Conservation (phyloP, 2,888 invertebrate species). For the Phasia obesa region DNA sequence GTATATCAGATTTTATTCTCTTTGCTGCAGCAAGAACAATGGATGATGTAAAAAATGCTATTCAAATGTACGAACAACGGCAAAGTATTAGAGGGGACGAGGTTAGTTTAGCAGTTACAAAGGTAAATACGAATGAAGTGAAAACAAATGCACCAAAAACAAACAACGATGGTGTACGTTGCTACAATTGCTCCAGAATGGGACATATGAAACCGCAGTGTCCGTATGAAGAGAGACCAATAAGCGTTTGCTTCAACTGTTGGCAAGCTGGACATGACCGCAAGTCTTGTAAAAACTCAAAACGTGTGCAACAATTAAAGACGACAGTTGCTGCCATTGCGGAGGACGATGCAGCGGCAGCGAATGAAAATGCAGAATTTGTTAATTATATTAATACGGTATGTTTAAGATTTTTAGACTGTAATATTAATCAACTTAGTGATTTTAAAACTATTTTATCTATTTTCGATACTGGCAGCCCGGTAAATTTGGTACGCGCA, state of each 20-base stretch:
- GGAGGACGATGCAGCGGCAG: not conserved
- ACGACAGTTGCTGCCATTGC: constrained; percentile 9
- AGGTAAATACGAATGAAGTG: not conserved
- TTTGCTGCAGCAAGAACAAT: constrained; percentile 38
- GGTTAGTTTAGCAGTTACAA: too few relatives aligned
- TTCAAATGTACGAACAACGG: constrained; percentile 39
- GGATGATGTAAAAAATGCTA: constrained; percentile 35
- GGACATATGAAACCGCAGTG: constrained; percentile 19
- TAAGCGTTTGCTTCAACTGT: constrained; percentile 25
- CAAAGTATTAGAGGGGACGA: not conserved
- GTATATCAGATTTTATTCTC: constrained; percentile 47
- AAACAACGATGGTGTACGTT: constrained; percentile 16
- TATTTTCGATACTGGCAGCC: constrained; percentile 53
- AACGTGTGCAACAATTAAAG: constrained; percentile 23
- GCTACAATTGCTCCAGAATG: constrained; percentile 26
- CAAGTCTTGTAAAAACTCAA: constrained; percentile 12
- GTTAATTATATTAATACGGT: constrained; percentile 35
- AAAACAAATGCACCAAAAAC: not conserved
- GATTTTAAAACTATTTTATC: constrained; percentile 9
- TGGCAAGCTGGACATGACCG: constrained; percentile 61
- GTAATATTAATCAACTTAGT: constrained; percentile 7
- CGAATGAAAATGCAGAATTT: constrained; percentile 9
- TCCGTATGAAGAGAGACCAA: constrained; percentile 31
- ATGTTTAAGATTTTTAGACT: constrained; percentile 36
- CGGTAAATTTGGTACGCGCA: constrained; percentile 49